These are phyloP conservation scores for Phyllotis vaccarum DNA, from an alignment of 2,797 vertebrate genomes.

Conservation along the genomic window DNA sequence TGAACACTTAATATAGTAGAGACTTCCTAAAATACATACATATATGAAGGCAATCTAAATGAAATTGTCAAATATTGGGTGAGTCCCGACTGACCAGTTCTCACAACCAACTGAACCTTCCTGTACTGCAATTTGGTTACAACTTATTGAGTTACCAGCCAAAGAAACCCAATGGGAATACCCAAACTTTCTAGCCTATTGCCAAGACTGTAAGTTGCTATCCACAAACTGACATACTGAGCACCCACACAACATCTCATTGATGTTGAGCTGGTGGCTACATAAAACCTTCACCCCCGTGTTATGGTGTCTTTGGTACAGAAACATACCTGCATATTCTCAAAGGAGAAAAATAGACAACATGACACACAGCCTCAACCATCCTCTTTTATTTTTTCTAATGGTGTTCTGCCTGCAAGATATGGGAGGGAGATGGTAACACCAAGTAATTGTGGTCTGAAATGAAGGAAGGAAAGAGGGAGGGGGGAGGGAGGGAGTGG, in stretches of 20 bases:
- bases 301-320: neutral
- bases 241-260: neutral
- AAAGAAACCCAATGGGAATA: neutral
- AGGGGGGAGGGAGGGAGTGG: too few species aligned
- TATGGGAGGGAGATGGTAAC: too few species aligned
- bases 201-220: neutral
- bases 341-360: neutral
- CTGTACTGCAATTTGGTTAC: neutral
- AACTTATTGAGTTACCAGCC: neutral
- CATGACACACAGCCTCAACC: too few species aligned
- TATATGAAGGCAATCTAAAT: neutral
- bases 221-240: neutral
- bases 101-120: neutral
- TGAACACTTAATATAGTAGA: neutral
- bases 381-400: too few species aligned
- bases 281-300: neutral
- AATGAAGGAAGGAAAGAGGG: too few species aligned
- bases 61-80: neutral
- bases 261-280: neutral
- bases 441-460: too few species aligned
- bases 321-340: neutral
- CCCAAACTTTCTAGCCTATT: neutral
- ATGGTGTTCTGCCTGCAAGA: too few species aligned
- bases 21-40: neutral
- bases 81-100: neutral